Evolutionary conservation across 2,113 vertebrate genomes (phyloP).

Genomic region (Tachycineta bicolor): DNA sequence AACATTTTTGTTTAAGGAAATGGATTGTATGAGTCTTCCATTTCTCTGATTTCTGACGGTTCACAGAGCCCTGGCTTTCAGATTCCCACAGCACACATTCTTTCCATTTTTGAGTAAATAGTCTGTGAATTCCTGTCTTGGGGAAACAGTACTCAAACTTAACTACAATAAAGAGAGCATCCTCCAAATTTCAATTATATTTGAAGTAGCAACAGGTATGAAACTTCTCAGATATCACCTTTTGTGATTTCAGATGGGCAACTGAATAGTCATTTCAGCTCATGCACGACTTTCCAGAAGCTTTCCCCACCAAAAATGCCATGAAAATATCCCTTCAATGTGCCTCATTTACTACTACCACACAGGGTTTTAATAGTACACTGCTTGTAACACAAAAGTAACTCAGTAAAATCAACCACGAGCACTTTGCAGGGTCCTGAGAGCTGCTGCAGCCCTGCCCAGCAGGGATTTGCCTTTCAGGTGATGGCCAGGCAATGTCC

Average conservation of each 20-base stretch:
- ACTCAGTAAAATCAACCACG: background rate
- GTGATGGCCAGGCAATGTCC: background rate
- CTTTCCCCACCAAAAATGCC: background rate
- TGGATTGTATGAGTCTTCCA: background rate
- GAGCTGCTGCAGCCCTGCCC: background rate
- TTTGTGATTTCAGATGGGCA: background rate
- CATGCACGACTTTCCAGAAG: background rate
- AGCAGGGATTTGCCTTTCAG: background rate
- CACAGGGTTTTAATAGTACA: accelerated
- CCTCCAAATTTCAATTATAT: background rate
- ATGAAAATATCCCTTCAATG: background rate
- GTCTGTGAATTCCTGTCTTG: background rate
- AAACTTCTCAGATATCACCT: background rate
- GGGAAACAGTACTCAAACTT: background rate
- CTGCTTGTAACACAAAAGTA: background rate
- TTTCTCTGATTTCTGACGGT: background rate
- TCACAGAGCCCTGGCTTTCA: background rate
- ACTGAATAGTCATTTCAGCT: background rate
- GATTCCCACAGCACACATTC: background rate
- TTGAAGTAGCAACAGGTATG: background rate
- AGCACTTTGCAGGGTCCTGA: background rate
- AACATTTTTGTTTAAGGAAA: background rate
- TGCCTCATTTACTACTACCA: background rate
- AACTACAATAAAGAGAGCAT: background rate
- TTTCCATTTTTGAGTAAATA: background rate